Base-by-base conservation (phyloP, 92 coral and sea anemone genomes). In the Porites cylindrica region DNA sequence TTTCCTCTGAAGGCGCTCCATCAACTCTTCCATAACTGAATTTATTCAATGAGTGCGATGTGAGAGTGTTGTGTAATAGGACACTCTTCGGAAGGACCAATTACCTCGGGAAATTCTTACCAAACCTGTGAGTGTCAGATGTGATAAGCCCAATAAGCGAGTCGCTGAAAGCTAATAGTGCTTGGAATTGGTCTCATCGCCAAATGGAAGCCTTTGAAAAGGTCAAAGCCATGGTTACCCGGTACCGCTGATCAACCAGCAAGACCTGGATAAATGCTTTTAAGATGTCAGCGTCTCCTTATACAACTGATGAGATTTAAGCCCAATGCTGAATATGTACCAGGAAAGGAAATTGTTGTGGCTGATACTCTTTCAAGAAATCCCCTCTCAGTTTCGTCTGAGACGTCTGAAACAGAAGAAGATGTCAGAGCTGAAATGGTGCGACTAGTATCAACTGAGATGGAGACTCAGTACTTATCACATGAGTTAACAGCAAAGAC, bases 261-360 rank as follows among this genome's bases (percentile, higher is more conserved):
- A 79, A 24, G 89, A 82, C 66, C 70, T 90, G 29, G 83, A 84
- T 50, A 68, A 75, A 52, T 70, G 7, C 96, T 92, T 10, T 24
- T 91, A 64, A 66, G 89, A 77, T 91, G 91, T 81, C 94, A 93
- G 24, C 88, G 89, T 8, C 96, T 93, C 16, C 79, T 87, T 19
- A 88, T 91, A 91, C 92, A 82, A 18, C 12, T 93, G 86, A 85
- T 89, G 79, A 77, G 92, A 50, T 93, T 82, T 82, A 88, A 90
- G 75, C 72, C 77, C 0, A 80, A 66, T 16, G 92, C 92, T 0
- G 73, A 63, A 59, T 75, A 93, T 69, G 82, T 90, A 18, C 94
- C 94, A 18, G 89, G 92, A 51, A 88, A 93, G 77, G 51, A 90
- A 62, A 71, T 93, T 0, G 75, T 90, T 16, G 81, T 91, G 4